phyloP scores from a whole-genome alignment of 1,140 invertebrate species.

The Drosophila kohkoa region DNA sequence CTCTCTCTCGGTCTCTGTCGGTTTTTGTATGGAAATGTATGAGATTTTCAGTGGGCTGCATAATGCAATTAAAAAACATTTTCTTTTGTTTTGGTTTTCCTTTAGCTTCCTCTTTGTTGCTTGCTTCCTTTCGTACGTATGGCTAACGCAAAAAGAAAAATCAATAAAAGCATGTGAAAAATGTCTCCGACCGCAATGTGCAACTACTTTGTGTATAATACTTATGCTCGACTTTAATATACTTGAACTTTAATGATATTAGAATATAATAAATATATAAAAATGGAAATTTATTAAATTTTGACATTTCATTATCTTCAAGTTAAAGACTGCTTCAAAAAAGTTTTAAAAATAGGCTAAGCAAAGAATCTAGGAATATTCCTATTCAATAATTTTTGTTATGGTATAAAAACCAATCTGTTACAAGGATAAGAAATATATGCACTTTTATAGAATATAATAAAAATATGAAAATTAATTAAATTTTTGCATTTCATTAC shows the following conservation, averaged over 20 bases:
- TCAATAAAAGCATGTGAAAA: slow-evolving; percentile 62
- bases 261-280: too few species aligned
- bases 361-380: too few species aligned
- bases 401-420: too few species aligned
- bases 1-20: neutral
- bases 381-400: too few species aligned
- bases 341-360: too few species aligned
- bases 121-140: slow-evolving; percentile 3
- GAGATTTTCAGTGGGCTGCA: slow-evolving; percentile 64
- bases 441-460: too few species aligned
- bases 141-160: slow-evolving; percentile 45
- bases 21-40: slow-evolving; percentile 36
- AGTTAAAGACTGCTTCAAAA: too few species aligned
- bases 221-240: neutral
- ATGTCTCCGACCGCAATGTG: slow-evolving; percentile 52
- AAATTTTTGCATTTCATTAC: too few species aligned
- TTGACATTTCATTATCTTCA: too few species aligned
- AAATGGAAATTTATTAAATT: too few species aligned
- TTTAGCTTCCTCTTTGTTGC: slow-evolving; percentile 32
- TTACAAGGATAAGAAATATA: too few species aligned
- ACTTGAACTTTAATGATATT: neutral
- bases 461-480: too few species aligned
- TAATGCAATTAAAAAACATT: slow-evolving; percentile 77
- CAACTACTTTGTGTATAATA: slow-evolving; percentile 10
- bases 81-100: slow-evolving; percentile 47